These are phyloP conservation scores for Drosophila lowei DNA, from an alignment of 1,140 invertebrate genomes.

Conservation along the genomic window DNA sequence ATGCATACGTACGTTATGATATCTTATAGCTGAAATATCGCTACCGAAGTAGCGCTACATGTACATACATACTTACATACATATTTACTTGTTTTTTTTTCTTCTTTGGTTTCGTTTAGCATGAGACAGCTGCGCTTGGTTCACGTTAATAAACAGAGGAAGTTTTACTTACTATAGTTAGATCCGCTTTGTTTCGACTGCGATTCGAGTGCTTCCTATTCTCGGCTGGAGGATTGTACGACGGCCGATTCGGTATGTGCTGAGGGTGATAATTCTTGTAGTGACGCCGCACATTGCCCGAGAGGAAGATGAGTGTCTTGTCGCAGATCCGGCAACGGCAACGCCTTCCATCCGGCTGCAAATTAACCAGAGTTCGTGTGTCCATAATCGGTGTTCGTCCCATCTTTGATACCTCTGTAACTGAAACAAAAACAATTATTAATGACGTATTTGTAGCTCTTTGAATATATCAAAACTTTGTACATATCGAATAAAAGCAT, in stretches of 20 bases:
- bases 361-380: not conserved
- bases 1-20: too few species aligned
- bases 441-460: too few species aligned
- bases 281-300: conserved; percentile 16
- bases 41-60: too few species aligned
- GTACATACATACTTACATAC: too few species aligned
- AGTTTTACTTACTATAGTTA: not conserved
- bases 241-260: not conserved
- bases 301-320: conserved; percentile 1
- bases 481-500: too few species aligned
- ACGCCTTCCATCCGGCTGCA: conserved; percentile 2
- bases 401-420: conserved; percentile 1
- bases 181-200: not conserved
- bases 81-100: too few species aligned
- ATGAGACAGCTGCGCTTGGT: too few species aligned
- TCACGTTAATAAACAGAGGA: too few species aligned
- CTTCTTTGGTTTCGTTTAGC: too few species aligned
- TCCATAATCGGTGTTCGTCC: conserved; percentile 10
- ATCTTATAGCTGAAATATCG: too few species aligned
- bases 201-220: not conserved
- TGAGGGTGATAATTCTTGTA: conserved; percentile 10
- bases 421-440: not conserved
- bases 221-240: not conserved
- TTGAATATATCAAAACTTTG: too few species aligned
- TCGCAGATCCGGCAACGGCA: conserved; percentile 15